Conservation (phyloP, 2,797 vertebrate species). For the Crenuchus spilurus region DNA sequence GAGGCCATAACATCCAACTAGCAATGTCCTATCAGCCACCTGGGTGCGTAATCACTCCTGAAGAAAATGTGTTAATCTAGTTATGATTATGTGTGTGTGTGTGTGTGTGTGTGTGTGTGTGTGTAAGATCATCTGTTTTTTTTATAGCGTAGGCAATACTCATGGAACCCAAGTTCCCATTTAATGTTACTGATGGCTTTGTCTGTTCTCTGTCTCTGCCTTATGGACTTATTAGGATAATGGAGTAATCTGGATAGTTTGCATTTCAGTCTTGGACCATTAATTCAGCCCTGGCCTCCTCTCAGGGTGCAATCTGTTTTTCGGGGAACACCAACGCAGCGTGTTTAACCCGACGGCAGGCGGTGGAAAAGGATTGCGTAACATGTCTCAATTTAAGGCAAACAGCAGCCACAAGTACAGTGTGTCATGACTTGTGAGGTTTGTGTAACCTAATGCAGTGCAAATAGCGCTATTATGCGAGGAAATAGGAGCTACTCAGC, state of each 20-base stretch:
- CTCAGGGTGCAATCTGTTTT: constrained; percentile 64
- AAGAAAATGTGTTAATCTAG: no score
- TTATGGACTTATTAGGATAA: constrained; percentile 73
- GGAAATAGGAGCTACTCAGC: constrained; percentile 42
- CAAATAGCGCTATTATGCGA: constrained; percentile 50
- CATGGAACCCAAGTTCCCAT: constrained; percentile 61
- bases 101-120: no score
- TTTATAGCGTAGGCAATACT: constrained; percentile 29
- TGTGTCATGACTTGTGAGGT: constrained; percentile 43
- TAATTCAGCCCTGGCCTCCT: constrained; percentile 62
- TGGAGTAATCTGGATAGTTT: constrained; percentile 68
- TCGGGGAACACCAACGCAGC: constrained; percentile 61
- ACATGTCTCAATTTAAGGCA: constrained; percentile 40
- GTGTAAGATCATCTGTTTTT: no score
- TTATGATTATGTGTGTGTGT: no score
- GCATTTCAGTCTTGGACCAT: constrained; percentile 71
- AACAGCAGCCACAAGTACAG: constrained; percentile 35
- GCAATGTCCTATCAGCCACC: no score
- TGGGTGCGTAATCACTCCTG: no score
- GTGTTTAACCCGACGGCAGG: constrained; percentile 48
- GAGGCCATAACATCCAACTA: no score
- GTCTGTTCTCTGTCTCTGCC: constrained; percentile 69
- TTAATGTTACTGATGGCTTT: constrained; percentile 74
- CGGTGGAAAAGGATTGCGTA: constrained; percentile 38
- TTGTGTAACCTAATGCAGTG: constrained; percentile 50